A percentile compares a stretch with the other conserved stretches of the same genome.
phyloP scores from a whole-genome alignment of 2,113 vertebrate genomes.

The Pangasianodon hypophthalmus region DNA sequence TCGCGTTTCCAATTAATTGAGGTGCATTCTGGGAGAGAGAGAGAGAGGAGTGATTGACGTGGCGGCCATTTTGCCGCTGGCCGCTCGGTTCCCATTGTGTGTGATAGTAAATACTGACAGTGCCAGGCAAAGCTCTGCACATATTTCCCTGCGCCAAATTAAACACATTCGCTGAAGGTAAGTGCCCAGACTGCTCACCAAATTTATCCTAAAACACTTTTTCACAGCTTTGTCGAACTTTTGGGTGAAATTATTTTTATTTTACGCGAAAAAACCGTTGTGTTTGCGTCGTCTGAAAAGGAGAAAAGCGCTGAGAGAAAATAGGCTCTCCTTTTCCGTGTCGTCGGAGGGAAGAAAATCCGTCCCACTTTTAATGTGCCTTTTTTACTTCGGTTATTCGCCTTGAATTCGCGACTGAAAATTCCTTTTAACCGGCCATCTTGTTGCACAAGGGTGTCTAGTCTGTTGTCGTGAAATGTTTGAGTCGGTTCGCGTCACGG shows the following conservation, averaged over 20 bases:
- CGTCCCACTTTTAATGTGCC: constrained; percentile 62
- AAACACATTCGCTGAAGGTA: constrained; percentile 65
- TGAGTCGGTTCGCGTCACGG: constrained; percentile 11
- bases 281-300: constrained; percentile 61
- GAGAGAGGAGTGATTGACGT: constrained; percentile 74
- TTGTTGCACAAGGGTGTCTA: constrained; percentile 48
- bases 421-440: background rate
- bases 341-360: constrained; percentile 53
- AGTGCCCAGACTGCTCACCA: constrained; percentile 48
- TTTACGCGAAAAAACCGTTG: constrained; percentile 52
- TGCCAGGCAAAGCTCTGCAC: constrained; percentile 71
- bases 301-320: constrained; percentile 62
- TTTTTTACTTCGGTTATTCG: constrained; percentile 57
- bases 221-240: constrained; percentile 51
- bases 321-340: constrained; percentile 62
- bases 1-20: constrained; percentile 39
- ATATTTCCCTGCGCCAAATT: constrained; percentile 60
- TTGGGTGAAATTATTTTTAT: constrained; percentile 36
- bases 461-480: constrained; percentile 29
- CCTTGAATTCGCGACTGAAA: constrained; percentile 11
- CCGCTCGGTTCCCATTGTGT: constrained; percentile 76
- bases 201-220: background rate
- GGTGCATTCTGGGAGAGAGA: constrained; percentile 74
- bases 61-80: constrained; percentile 77
- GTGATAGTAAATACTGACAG: constrained; percentile 80